Percentiles rank a stretch among this genome's conserved stretches.
Evolutionary conservation across 2,888 invertebrate genomes (phyloP).

Genomic region (Mamestra brassicae): DNA sequence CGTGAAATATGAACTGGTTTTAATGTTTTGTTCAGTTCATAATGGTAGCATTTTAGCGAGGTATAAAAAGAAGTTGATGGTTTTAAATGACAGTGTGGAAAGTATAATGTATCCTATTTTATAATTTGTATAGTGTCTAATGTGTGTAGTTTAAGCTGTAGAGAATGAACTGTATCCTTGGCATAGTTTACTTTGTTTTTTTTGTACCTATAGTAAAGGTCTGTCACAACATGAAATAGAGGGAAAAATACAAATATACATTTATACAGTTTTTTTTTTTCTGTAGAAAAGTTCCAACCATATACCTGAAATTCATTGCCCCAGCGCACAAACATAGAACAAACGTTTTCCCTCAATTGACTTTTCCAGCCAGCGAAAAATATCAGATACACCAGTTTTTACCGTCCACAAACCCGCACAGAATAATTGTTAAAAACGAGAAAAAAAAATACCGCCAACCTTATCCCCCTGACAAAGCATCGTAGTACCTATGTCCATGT

Average conservation of each 20-base stretch:
- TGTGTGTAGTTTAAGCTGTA: slow-evolving; percentile 1
- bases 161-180: slow-evolving; percentile 26
- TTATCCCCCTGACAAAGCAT: slow-evolving; percentile 42
- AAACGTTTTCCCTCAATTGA: slow-evolving; percentile 49
- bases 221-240: not conserved
- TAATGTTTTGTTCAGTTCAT: slow-evolving; percentile 53
- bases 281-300: slow-evolving; percentile 13
- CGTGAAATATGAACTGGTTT: slow-evolving; percentile 60
- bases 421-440: slow-evolving; percentile 51
- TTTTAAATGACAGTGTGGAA: slow-evolving; percentile 41
- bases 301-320: slow-evolving; percentile 30
- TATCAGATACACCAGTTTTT: slow-evolving; percentile 51
- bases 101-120: slow-evolving; percentile 41
- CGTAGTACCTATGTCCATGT: slow-evolving; percentile 64
- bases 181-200: not conserved
- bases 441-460: slow-evolving; percentile 19
- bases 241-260: not conserved
- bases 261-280: not conserved
- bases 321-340: slow-evolving; percentile 26
- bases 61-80: slow-evolving; percentile 30
- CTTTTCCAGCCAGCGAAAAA: slow-evolving; percentile 50
- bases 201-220: not conserved
- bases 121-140: slow-evolving; percentile 7
- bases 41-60: slow-evolving; percentile 44
- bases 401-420: slow-evolving; percentile 26